Base-by-base conservation (phyloP, 2,888 invertebrate genomes). In the Tholera decimalis region DNA sequence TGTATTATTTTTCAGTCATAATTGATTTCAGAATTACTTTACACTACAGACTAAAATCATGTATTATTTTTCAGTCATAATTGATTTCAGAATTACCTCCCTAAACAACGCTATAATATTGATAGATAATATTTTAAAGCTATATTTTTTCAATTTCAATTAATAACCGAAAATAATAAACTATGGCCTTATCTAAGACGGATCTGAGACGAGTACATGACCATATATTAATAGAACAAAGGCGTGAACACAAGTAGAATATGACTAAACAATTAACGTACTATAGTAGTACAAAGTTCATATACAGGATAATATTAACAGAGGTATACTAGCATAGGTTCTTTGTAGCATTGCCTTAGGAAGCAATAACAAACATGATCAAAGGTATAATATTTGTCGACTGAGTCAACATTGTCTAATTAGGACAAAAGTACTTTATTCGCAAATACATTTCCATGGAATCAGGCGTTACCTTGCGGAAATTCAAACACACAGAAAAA, bases 191-290 rank as follows among this genome's bases (percentile, higher is more conserved):
- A 30, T 9, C n/a, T 55, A 35, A 30, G 37, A 50, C 50, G 30
- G 60, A 70, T 54, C 18, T 49, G 9, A 22, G 46, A 33, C 11
- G 7, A 30, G 8, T 37, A 46, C 37, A 47, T 18, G 55, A 20
- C 78, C 73, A 58, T 73, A 58, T 73, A 44, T 47, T 73, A 20
- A 41, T 20, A 59, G 37, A 79, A 66, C 74, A 79, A 78, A 78
- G 65, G 51, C 28, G 39, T 20, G 6, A 43, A 37, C 18, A 55
- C 8, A 8, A 30, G 30, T 15, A 58, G 41, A 22, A 49, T 51
- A 55, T 65, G 55, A 78, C 46, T 55, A 73, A 55, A 51, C 51
- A 37, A 54, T 41, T 60, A 54, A 26, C 7, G n/a, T 63, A 20
- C 8, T n/a, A 13, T 50, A 20, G 30, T n/a, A 28, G 46, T 41